Evolutionary conservation across 2,888 invertebrate species (phyloP).

Genomic region (Pharmacophagus antenor): DNA sequence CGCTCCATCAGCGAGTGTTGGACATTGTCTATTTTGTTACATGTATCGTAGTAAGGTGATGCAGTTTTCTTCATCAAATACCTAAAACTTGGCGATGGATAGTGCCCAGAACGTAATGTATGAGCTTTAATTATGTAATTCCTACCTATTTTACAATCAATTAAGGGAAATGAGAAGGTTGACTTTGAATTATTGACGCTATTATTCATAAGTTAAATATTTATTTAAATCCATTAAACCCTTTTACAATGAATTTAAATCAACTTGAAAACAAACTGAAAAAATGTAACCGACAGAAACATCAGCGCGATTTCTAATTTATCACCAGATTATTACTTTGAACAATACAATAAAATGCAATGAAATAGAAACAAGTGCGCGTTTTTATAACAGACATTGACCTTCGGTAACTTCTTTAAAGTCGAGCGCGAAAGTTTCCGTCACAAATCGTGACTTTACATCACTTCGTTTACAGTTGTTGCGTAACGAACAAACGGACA

Average conservation of each 20-base stretch:
- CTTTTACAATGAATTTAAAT: neutral
- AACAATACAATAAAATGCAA: neutral
- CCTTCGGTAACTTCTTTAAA: constrained; percentile 45
- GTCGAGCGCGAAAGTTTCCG: constrained; percentile 47
- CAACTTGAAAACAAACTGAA: no score
- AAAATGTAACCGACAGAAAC: neutral
- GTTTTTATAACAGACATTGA: constrained; percentile 46
- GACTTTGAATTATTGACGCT: no score
- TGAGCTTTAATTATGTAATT: no score
- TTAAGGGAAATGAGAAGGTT: no score
- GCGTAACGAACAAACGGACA: constrained; percentile 12
- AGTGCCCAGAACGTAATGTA: no score
- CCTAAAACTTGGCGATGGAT: no score
- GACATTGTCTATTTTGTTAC: no score
- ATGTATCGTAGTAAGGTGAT: no score
- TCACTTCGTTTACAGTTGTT: constrained; percentile 24
- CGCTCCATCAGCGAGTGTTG: no score
- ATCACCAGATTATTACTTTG: neutral
- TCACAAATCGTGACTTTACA: constrained; percentile 31
- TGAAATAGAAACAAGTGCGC: constrained; percentile 7
- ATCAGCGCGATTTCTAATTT: neutral
- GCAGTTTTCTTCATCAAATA: no score
- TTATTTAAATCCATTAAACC: neutral
- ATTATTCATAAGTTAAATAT: no score
- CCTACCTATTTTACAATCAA: no score